Conservation (phyloP, 2,888 invertebrate species). For the Notocelia uddmanniana region DNA sequence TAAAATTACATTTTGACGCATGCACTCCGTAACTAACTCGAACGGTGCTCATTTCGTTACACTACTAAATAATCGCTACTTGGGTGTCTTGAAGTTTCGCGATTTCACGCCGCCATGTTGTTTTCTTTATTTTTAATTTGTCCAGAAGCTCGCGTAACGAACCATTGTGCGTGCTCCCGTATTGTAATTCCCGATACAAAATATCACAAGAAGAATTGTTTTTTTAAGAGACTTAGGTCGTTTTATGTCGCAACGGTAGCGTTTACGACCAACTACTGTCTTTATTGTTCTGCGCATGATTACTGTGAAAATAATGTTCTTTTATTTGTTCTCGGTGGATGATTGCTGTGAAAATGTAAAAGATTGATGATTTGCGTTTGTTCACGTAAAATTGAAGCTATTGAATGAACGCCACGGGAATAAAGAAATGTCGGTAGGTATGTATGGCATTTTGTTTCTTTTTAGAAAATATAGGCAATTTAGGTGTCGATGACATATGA, state of each 20-base stretch:
- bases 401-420: slow-evolving; percentile 12
- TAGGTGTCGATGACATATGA: too few relatives aligned
- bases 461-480: background rate
- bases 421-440: background rate
- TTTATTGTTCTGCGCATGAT: slow-evolving; percentile 41
- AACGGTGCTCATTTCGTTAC: slow-evolving; percentile 62
- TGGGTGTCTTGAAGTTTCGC: slow-evolving; percentile 79
- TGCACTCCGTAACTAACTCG: slow-evolving; percentile 47
- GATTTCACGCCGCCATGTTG: slow-evolving; percentile 65
- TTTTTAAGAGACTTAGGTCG: slow-evolving; percentile 14
- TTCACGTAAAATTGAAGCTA: background rate
- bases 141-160: slow-evolving; percentile 58
- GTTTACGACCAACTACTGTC: slow-evolving; percentile 52
- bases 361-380: slow-evolving; percentile 48
- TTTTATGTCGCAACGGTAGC: slow-evolving; percentile 2
- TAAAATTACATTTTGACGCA: slow-evolving; percentile 28
- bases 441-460: slow-evolving; percentile 6
- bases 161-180: slow-evolving; percentile 62
- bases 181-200: slow-evolving; percentile 12
- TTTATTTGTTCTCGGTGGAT: slow-evolving; percentile 50
- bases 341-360: slow-evolving; percentile 58
- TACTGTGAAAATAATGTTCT: slow-evolving; percentile 43
- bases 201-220: slow-evolving; percentile 3
- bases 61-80: slow-evolving; percentile 61
- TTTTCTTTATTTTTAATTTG: slow-evolving; percentile 61